These are phyloP conservation scores for Macropus fuliginosus DNA, from an alignment of 2,797 vertebrate species.

Conservation along the genomic window DNA sequence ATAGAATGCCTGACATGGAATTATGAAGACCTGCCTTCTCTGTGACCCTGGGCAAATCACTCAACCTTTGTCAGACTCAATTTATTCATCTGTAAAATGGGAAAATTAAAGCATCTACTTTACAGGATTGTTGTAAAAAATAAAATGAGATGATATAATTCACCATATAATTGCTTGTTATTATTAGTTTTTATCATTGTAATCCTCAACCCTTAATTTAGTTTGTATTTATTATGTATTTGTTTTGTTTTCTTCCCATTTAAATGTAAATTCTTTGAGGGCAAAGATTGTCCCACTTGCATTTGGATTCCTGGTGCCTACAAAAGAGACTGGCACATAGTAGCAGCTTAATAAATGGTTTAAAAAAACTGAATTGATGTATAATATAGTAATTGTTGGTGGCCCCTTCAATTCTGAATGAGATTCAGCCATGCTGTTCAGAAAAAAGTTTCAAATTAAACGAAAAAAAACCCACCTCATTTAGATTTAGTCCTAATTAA, in stretches of 20 bases:
- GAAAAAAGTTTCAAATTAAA: constrained; percentile 19
- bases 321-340: neutral
- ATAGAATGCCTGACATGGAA: neutral
- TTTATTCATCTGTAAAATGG: neutral
- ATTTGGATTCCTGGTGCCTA: neutral
- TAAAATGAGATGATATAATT: neutral
- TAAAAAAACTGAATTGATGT: neutral
- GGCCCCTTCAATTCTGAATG: constrained; percentile 4
- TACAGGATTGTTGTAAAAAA: neutral
- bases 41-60: neutral
- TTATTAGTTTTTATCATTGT: neutral
- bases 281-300: neutral
- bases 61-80: neutral
- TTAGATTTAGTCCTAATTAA: constrained; percentile 18
- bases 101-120: neutral
- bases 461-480: neutral
- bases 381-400: neutral
- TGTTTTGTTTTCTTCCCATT: neutral
- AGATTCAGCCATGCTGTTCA: neutral
- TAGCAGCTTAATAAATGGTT: neutral
- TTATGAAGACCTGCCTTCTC: neutral
- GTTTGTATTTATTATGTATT: neutral
- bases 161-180: neutral
- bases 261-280: neutral
- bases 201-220: neutral